These are phyloP conservation scores for Temnothorax nylanderi DNA, from an alignment of 1,140 invertebrate species.

Conservation along the genomic window DNA sequence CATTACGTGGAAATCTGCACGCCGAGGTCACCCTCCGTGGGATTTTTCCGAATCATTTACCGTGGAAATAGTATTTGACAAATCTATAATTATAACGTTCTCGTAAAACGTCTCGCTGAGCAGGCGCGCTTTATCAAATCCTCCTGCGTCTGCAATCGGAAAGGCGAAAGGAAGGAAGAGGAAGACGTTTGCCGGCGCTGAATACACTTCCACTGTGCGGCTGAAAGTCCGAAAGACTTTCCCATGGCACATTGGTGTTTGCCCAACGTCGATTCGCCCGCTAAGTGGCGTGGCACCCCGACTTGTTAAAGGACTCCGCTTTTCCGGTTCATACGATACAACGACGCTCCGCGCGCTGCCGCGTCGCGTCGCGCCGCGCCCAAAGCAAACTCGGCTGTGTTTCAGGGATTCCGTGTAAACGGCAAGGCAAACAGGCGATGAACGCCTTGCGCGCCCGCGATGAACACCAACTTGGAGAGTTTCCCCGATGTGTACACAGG, in stretches of 20 bases:
- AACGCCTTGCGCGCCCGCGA: slow-evolving; percentile 35
- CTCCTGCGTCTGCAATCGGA: background rate
- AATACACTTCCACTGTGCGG: slow-evolving; percentile 25
- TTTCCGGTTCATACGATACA: slow-evolving; percentile 29
- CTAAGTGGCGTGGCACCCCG: slow-evolving; percentile 69
- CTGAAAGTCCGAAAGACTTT: slow-evolving; percentile 45
- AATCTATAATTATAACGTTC: slow-evolving; percentile 28
- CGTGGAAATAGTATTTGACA: background rate
- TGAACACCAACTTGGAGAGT: slow-evolving; percentile 68
- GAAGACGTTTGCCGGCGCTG: background rate
- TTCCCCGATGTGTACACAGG: slow-evolving; percentile 68
- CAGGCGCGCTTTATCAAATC: background rate
- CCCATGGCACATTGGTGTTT: slow-evolving; percentile 64
- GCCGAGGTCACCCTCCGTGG: background rate
- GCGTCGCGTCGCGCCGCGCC: slow-evolving; percentile 68
- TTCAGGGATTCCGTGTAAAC: slow-evolving; percentile 79
- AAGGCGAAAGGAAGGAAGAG: slow-evolving; percentile 5
- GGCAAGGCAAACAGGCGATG: slow-evolving; percentile 71
- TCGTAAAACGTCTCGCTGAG: background rate
- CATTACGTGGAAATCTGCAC: slow-evolving; percentile 60
- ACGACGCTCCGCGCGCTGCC: slow-evolving; percentile 38
- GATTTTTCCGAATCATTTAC: slow-evolving; percentile 21
- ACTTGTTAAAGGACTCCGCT: slow-evolving; percentile 34
- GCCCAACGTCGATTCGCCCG: slow-evolving; percentile 64
- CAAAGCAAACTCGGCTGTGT: slow-evolving; percentile 78